A percentile compares a stretch with the other conserved stretches of the same genome.
Conservation (phyloP, 2,888 invertebrate species). For the Thalpophila matura region DNA sequence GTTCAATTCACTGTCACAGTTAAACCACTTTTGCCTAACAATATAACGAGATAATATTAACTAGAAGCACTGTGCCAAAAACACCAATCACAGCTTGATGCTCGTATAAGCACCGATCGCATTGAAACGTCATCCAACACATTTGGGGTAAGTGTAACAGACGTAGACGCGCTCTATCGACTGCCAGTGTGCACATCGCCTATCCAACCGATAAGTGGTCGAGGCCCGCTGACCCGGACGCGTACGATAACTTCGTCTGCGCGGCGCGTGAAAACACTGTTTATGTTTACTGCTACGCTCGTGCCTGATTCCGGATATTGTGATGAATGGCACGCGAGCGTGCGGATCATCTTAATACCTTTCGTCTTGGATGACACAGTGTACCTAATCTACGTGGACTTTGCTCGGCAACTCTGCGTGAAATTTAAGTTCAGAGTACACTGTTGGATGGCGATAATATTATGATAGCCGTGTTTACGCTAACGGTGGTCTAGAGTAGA, state of each 20-base stretch:
- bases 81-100: conserved; percentile 11
- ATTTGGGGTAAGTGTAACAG: conserved; percentile 8
- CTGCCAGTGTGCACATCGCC: conserved; percentile 45
- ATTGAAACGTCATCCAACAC: conserved; percentile 18
- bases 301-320: conserved; percentile 67
- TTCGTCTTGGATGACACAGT: conserved; percentile 2
- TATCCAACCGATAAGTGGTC: conserved; percentile 53
- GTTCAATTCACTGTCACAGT: not conserved
- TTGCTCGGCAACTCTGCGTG: not conserved
- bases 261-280: conserved; percentile 78
- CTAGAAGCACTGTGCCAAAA: conserved; percentile 2
- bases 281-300: conserved; percentile 72
- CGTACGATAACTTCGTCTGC: conserved; percentile 80
- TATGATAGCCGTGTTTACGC: no score
- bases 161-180: conserved; percentile 29
- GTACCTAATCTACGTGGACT: not conserved
- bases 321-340: conserved; percentile 41
- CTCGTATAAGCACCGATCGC: conserved; percentile 18
- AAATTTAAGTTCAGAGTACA: not conserved
- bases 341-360: conserved; percentile 36
- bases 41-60: not conserved
- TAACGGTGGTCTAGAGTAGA: no score
- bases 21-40: not conserved
- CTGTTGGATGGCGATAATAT: no score
- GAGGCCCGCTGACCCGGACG: conserved; percentile 80